Evolutionary conservation across 2,797 vertebrate species (phyloP).

Genomic region (Aotus griseimembra): DNA sequence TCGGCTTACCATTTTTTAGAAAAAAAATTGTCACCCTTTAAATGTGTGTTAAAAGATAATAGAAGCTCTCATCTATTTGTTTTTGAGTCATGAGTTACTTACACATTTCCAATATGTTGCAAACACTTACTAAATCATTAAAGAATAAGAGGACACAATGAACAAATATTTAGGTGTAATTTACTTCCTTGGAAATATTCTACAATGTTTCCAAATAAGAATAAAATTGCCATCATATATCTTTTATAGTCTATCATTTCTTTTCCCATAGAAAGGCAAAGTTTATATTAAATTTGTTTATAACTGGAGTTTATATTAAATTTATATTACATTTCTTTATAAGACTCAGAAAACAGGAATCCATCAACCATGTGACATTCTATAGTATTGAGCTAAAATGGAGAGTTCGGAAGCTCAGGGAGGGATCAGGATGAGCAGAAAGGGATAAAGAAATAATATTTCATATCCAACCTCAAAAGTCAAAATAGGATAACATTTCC

Average conservation of each 20-base stretch:
- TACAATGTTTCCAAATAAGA: constrained; percentile 14
- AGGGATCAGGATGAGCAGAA: background rate
- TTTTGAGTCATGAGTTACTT: constrained; percentile 31
- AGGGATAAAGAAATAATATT: background rate
- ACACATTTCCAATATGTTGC: background rate
- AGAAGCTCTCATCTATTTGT: background rate
- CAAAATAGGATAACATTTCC: background rate
- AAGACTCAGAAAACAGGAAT: background rate
- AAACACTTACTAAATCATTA: background rate
- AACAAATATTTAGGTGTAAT: background rate
- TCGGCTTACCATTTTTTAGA: background rate
- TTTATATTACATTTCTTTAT: constrained; percentile 36
- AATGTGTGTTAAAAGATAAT: background rate
- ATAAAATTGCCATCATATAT: constrained; percentile 16
- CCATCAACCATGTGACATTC: background rate
- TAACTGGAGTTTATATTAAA: background rate
- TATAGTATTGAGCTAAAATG: background rate
- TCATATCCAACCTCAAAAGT: background rate
- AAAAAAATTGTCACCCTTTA: background rate
- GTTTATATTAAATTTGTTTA: constrained; percentile 23
- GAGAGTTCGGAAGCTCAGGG: background rate
- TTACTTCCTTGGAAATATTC: constrained; percentile 9
- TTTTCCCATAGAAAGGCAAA: constrained; percentile 12
- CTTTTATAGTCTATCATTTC: constrained; percentile 12
- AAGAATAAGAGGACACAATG: background rate